Conservation (phyloP, 2,113 vertebrate genomes). For the Eclectus roratus region DNA sequence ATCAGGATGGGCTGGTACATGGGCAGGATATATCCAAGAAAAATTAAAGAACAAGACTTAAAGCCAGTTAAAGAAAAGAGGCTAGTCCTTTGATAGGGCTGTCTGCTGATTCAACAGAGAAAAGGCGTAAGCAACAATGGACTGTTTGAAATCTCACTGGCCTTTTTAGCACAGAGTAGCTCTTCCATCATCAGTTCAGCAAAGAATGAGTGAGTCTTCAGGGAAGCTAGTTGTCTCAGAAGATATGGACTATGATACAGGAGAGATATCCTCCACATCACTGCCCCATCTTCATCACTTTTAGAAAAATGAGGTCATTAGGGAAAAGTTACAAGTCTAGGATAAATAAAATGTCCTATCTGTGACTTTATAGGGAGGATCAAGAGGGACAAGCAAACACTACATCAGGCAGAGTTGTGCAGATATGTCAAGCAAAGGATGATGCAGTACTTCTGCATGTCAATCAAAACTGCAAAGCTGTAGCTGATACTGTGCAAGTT, state of each 20-base stretch:
- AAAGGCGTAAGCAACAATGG: not conserved
- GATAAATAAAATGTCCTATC: not conserved
- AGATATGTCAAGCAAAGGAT: not conserved
- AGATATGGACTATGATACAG: not conserved
- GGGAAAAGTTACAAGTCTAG: not conserved
- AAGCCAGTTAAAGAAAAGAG: not conserved
- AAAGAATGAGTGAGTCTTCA: not conserved
- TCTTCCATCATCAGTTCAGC: not conserved
- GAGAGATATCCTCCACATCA: not conserved
- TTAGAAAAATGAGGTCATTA: not conserved
- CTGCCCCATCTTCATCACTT: not conserved
- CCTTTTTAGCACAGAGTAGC: not conserved
- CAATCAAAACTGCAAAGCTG: not conserved
- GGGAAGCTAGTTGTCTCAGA: not conserved
- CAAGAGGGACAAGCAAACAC: not conserved
- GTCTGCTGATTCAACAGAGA: not conserved
- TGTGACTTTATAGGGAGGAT: not conserved
- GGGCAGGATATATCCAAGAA: not conserved
- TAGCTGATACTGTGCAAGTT: not conserved
- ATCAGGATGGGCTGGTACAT: not conserved
- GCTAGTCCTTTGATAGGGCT: not conserved
- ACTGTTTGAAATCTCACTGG: not conserved
- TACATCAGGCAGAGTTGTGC: not conserved
- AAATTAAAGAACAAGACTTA: not conserved
- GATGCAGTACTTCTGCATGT: not conserved